Percentiles rank a stretch among this genome's conserved stretches.
phyloP scores from a whole-genome alignment of 2,797 vertebrate species.

The Artibeus jamaicensis region DNA sequence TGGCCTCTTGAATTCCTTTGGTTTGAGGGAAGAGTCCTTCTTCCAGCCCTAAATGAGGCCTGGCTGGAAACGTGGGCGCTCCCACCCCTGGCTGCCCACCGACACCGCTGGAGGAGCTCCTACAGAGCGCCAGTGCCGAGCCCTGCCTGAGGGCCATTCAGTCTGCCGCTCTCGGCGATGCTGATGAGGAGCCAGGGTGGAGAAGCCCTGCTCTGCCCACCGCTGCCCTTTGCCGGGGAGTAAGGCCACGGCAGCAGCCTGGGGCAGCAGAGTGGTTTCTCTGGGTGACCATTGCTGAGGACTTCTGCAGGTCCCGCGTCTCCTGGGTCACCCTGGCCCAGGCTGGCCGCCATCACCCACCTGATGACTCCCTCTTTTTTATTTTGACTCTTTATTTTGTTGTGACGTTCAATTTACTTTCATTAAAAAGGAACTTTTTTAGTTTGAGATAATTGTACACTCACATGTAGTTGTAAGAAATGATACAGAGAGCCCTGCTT shows the following conservation, averaged over 20 bases:
- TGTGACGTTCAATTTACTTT: background rate
- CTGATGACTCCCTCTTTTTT: background rate
- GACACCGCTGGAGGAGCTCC: background rate
- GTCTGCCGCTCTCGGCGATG: rapidly evolving
- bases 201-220: too few relatives aligned
- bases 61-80: background rate
- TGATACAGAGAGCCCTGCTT: background rate
- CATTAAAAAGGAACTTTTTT: background rate
- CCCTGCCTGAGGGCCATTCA: rapidly evolving
- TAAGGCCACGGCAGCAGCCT: rapidly evolving
- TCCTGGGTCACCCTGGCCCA: background rate
- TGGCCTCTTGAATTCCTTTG: constrained; percentile 42
- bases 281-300: rapidly evolving
- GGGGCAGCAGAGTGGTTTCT: background rate
- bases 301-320: too few relatives aligned
- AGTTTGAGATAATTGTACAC: background rate
- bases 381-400: too few relatives aligned
- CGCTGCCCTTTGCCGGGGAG: background rate
- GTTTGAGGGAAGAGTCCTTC: background rate
- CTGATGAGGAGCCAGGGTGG: rapidly evolving
- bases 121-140: background rate
- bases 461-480: background rate
- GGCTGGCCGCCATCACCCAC: rapidly evolving
- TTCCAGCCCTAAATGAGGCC: background rate
- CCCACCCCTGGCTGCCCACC: background rate